A percentile compares a stretch with the other conserved stretches of the same genome.
Conservation (phyloP, 2,888 invertebrate species). For the Polydrusus tereticollis region DNA sequence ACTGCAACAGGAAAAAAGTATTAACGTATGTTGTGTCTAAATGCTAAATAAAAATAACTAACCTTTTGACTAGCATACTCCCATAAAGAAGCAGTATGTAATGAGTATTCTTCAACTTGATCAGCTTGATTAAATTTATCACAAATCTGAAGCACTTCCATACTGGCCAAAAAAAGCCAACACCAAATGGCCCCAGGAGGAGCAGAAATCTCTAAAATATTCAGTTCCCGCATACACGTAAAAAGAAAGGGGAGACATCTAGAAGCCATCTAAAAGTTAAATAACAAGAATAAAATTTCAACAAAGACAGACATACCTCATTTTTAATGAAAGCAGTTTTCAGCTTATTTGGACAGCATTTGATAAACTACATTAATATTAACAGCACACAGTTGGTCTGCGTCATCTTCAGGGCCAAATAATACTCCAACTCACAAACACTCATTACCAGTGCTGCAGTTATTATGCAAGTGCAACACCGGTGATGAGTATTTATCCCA, state of each 20-base stretch:
- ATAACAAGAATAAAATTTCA: neutral
- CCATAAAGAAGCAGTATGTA: slow-evolving; percentile 88
- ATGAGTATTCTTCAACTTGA: slow-evolving; percentile 81
- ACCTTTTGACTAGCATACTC: slow-evolving; percentile 81
- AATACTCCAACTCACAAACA: too few species aligned
- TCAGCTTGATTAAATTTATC: slow-evolving; percentile 77
- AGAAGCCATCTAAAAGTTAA: slow-evolving; percentile 78
- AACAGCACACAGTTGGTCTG: too few species aligned
- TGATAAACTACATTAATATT: too few species aligned
- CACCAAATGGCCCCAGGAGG: slow-evolving; percentile 89
- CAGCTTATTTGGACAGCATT: too few species aligned
- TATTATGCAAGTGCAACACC: too few species aligned
- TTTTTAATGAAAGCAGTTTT: too few species aligned
- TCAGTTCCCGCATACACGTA: slow-evolving; percentile 87
- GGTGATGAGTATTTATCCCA: too few species aligned
- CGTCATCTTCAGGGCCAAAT: too few species aligned
- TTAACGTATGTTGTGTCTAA: neutral
- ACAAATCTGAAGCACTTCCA: slow-evolving; percentile 87
- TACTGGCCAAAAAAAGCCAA: slow-evolving; percentile 93
- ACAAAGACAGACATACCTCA: too few species aligned
- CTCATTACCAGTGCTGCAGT: too few species aligned
- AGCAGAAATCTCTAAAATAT: slow-evolving; percentile 82
- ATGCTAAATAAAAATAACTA: slow-evolving; percentile 15
- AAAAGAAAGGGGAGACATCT: slow-evolving; percentile 91
- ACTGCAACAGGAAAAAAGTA: slow-evolving; percentile 68